Conservation (phyloP, 2,888 invertebrate species). For the Cetonia aurata region DNA sequence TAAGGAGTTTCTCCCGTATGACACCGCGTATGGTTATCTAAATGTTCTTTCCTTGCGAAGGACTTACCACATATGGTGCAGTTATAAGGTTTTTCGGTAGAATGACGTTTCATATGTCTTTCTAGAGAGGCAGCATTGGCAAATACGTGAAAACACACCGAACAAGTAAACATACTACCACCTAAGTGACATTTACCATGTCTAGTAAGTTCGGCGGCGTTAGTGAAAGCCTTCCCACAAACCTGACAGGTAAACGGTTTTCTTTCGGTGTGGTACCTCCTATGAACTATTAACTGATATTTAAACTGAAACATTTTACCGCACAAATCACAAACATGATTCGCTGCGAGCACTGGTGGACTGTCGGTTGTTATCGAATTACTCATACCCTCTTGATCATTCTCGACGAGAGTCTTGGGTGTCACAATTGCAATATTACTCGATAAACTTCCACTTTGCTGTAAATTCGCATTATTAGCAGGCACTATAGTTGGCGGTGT, state of each 20-base stretch:
- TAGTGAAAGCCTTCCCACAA: conserved; percentile 86
- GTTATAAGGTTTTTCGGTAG: conserved; percentile 87
- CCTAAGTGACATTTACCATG: conserved; percentile 90
- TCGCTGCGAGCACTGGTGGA: conserved; percentile 73
- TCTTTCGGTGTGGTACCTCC: conserved; percentile 87
- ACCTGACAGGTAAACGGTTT: conserved; percentile 85
- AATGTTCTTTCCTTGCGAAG: conserved; percentile 88
- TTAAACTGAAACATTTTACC: conserved; percentile 90
- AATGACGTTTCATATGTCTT: conserved; percentile 84
- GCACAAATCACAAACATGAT: conserved; percentile 85
- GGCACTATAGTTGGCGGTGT: conserved; percentile 62
- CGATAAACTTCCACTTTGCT: conserved; percentile 51
- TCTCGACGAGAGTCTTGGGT: conserved; percentile 66
- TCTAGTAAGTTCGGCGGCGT: conserved; percentile 82
- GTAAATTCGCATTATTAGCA: conserved; percentile 52
- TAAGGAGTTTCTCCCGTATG: conserved; percentile 89
- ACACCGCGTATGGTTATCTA: conserved; percentile 84
- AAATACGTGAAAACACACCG: conserved; percentile 80
- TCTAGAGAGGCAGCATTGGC: conserved; percentile 79
- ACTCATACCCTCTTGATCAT: conserved; percentile 70
- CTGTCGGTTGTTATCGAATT: conserved; percentile 72
- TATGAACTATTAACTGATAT: conserved; percentile 88
- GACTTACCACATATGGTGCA: conserved; percentile 89
- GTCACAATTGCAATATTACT: conserved; percentile 58
- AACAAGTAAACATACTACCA: conserved; percentile 80